Percentiles rank a stretch among this genome's conserved stretches.
These are phyloP conservation scores for Hermetia illucens DNA, from an alignment of 1,140 invertebrate genomes.

Conservation along the genomic window DNA sequence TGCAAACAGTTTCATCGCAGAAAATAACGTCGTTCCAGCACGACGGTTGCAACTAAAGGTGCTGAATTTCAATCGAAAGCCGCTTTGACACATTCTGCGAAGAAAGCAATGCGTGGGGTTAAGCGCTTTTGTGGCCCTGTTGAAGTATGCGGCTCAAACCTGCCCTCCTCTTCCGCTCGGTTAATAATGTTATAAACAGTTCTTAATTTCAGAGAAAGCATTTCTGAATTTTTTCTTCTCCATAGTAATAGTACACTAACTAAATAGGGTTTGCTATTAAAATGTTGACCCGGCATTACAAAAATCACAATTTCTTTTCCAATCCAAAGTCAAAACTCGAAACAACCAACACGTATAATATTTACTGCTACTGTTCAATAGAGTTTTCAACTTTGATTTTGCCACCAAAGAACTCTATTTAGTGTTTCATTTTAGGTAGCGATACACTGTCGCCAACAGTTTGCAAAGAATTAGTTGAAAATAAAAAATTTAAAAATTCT, in stretches of 20 bases:
- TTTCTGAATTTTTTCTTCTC: conserved; percentile 1
- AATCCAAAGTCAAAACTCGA: too few relatives aligned
- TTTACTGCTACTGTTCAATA: too few relatives aligned
- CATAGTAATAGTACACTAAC: not conserved
- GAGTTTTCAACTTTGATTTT: too few relatives aligned
- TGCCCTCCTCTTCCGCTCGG: conserved; percentile 6
- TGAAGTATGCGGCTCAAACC: conserved; percentile 5
- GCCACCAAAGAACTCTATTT: too few relatives aligned
- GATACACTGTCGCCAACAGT: too few relatives aligned
- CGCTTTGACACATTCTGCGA: not conserved
- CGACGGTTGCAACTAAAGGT: not conserved
- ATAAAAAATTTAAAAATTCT: too few relatives aligned
- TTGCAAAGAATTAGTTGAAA: too few relatives aligned
- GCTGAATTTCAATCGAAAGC: not conserved
- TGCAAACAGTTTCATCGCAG: not conserved
- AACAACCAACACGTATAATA: too few relatives aligned
- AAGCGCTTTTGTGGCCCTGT: too few relatives aligned
- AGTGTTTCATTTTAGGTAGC: too few relatives aligned
- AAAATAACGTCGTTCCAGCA: not conserved
- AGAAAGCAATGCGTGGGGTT: too few relatives aligned
- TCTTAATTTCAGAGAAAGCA: conserved; percentile 5
- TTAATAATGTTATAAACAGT: conserved; percentile 8
- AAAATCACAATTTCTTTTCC: too few relatives aligned
- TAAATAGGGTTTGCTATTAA: conserved; percentile 1
- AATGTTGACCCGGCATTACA: not conserved